Evolutionary conservation across 2,113 vertebrate species (phyloP).

Genomic region (Pelodiscus sinensis): DNA sequence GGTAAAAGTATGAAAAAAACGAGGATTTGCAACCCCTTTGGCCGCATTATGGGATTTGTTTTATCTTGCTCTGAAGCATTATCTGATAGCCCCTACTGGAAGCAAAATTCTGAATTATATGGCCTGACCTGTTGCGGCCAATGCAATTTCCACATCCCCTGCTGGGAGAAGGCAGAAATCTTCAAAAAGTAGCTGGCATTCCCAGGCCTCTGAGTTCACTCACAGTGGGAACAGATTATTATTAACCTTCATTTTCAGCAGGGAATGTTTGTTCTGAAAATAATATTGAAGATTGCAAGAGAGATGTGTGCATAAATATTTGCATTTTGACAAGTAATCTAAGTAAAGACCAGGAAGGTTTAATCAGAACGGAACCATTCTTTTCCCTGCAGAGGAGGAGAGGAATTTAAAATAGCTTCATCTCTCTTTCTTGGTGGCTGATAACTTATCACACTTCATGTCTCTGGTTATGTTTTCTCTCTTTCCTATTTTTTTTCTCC

Average conservation of each 20-base stretch:
- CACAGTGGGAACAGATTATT: not conserved
- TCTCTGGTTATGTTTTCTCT: not conserved
- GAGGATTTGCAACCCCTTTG: not conserved
- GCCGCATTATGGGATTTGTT: not conserved
- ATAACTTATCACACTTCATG: not conserved
- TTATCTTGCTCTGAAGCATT: not conserved
- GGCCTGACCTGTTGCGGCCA: not conserved
- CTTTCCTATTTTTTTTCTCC: slow-evolving; percentile 6
- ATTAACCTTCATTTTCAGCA: slow-evolving; percentile 13
- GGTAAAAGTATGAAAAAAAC: not conserved
- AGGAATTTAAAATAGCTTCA: not conserved
- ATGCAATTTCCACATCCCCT: not conserved
- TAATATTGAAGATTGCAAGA: slow-evolving; percentile 7
- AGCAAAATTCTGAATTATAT: not conserved
- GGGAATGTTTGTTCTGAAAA: slow-evolving; percentile 22
- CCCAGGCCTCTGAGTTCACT: not conserved
- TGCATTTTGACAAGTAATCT: slow-evolving; percentile 12
- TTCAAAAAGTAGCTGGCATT: not conserved
- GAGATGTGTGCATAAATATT: slow-evolving; percentile 13
- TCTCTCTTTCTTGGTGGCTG: not conserved
- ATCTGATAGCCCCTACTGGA: accelerated
- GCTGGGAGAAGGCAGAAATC: not conserved
- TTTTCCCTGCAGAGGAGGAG: not conserved
- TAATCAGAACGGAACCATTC: not conserved
- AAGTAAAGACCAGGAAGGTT: slow-evolving; percentile 11